Base-by-base conservation (phyloP, 2,113 vertebrate species). In the Trogon surrucura region DNA sequence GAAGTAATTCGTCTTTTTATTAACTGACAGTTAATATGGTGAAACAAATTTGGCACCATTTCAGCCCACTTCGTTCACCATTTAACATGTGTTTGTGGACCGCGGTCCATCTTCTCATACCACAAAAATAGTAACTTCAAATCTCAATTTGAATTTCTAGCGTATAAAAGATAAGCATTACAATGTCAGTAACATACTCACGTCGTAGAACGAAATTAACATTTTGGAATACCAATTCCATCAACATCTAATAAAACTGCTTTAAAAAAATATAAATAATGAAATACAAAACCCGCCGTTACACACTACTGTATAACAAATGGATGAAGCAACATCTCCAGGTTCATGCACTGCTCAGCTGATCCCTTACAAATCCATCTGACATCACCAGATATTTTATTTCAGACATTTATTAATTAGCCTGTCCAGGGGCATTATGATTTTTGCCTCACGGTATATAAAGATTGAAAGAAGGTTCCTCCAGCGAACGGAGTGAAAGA, bases 211-310 rank as follows among this genome's bases (percentile, higher is more conserved):
- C 79, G 84, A 83, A 85, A 89, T 13, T 1, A 96, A 95, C 84
- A 66, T 89, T 94, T 79, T 88, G 92, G 81, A 96, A 88, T 69
- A 95, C 13, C 91, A 60, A 77, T 91, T 84, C 90, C 85, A 93
- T 97, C 90, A 95, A 97, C 91, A 95, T 84, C 93, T 96, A 79
- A 85, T 47, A 96, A 97, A 98, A 97, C 91, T 73, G 66, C 60
- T 65, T 96, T 88, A 74, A 96, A 98, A 51, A 53, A 91, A 91
- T 96, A 93, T 97, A 98, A 98, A 98, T 97, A 97, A 90, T 58
- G 51, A 96, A 81, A 89, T 95, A 94, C 34, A 96, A 96, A 97
- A 34, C 80, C 67, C 85, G 77, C 72, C 67, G 44, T 87, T 96
- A 89, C 71, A 75, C 44, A 88, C 64, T 61, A 47, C 89, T 91